phyloP scores from a whole-genome alignment of 2,797 vertebrate genomes.

The Eleutherodactylus coqui region DNA sequence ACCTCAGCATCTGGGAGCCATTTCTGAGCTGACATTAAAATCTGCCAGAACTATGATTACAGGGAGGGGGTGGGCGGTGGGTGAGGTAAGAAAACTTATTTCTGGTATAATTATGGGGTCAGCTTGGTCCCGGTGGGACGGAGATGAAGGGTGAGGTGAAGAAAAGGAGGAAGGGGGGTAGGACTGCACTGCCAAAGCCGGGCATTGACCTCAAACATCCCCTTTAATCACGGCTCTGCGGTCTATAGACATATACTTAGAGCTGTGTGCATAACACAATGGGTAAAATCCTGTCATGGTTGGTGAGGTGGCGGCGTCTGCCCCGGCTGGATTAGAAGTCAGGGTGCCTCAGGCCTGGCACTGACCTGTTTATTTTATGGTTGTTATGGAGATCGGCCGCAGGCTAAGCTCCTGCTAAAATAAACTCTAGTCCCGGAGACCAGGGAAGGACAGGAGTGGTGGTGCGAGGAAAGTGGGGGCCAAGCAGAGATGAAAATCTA shows the following conservation, averaged over 20 bases:
- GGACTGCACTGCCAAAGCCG: background rate
- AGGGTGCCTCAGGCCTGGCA: slow-evolving; percentile 42
- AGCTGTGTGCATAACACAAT: background rate
- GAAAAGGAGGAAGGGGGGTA: background rate
- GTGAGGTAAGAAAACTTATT: slow-evolving; percentile 59
- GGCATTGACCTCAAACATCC: slow-evolving; percentile 23
- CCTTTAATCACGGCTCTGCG: background rate
- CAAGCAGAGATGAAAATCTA: slow-evolving; percentile 11
- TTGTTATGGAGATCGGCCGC: slow-evolving; percentile 48
- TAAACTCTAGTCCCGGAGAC: slow-evolving; percentile 51
- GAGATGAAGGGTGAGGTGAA: slow-evolving; percentile 33
- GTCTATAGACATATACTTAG: slow-evolving; percentile 10
- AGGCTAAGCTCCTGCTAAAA: slow-evolving; percentile 54
- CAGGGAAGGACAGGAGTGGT: slow-evolving; percentile 4
- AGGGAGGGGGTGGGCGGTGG: slow-evolving; percentile 29
- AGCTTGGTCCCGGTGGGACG: slow-evolving; percentile 50
- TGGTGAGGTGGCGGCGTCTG: slow-evolving; percentile 3
- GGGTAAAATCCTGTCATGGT: slow-evolving; percentile 14
- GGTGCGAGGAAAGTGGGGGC: background rate
- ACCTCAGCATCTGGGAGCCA: slow-evolving; percentile 62
- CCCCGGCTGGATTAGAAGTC: slow-evolving; percentile 35
- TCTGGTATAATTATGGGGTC: slow-evolving; percentile 61
- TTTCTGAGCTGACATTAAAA: slow-evolving; percentile 61
- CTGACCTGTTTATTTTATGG: slow-evolving; percentile 60
- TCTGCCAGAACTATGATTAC: slow-evolving; percentile 50